Evolutionary conservation across 2,113 vertebrate species (phyloP).

Genomic region (Silurus glanis): DNA sequence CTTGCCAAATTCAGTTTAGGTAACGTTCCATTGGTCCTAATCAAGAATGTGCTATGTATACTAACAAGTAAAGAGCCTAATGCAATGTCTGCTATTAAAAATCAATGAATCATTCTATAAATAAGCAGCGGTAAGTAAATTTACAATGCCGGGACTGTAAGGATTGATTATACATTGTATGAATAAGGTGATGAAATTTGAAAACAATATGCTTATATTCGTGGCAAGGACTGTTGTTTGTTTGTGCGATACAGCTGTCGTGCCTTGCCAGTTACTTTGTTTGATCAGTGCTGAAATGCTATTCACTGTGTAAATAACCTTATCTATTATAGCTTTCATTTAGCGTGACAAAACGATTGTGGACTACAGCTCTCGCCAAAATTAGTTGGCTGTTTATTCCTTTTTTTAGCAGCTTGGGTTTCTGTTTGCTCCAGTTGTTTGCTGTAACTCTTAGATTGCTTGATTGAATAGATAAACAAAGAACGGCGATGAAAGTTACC

Average conservation of each 20-base stretch:
- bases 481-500: slow-evolving; percentile 18
- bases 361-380: slow-evolving; percentile 33
- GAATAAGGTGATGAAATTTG: slow-evolving; percentile 13
- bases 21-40: not conserved
- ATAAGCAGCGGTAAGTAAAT: not conserved
- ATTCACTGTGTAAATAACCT: slow-evolving; percentile 27
- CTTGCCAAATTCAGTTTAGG: not conserved
- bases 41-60: not conserved
- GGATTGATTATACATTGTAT: not conserved
- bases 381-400: slow-evolving; percentile 10
- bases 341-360: not conserved
- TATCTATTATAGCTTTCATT: slow-evolving; percentile 35
- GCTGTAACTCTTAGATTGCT: not conserved
- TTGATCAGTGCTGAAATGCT: slow-evolving; percentile 11
- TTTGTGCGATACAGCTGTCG: slow-evolving; percentile 8
- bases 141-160: not conserved
- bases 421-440: slow-evolving; percentile 28
- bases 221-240: not conserved
- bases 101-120: not conserved
- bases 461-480: not conserved
- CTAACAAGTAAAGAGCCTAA: not conserved
- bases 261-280: slow-evolving; percentile 7
- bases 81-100: not conserved
- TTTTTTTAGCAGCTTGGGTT: slow-evolving; percentile 27
- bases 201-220: slow-evolving; percentile 5